Evolutionary conservation across 2,113 vertebrate species (phyloP).

Genomic region (Panthera tigris): DNA sequence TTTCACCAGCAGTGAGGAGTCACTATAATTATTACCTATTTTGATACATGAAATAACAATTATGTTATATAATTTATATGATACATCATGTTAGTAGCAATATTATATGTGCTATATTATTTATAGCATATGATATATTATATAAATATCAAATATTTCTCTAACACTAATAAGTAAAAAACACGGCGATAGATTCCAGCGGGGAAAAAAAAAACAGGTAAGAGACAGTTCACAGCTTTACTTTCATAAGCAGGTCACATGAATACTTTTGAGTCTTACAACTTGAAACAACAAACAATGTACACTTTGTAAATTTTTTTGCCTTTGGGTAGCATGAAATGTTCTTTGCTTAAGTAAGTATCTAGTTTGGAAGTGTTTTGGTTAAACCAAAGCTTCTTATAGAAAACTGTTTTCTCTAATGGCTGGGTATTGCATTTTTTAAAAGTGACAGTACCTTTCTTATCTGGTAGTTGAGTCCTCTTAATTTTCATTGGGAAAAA

Average conservation of each 20-base stretch:
- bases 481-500: slow-evolving; percentile 77
- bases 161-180: background rate
- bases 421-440: background rate
- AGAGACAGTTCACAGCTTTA: background rate
- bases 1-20: background rate
- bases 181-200: background rate
- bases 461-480: slow-evolving; percentile 64
- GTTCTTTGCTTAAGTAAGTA: background rate
- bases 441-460: slow-evolving; percentile 12
- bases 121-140: background rate
- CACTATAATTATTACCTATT: background rate
- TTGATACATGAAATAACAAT: background rate
- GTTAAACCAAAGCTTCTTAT: slow-evolving; percentile 3
- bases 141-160: background rate
- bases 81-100: background rate
- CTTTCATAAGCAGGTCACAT: background rate
- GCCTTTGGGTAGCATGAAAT: background rate
- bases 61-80: background rate
- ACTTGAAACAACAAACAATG: background rate
- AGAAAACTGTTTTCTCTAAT: background rate
- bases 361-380: background rate
- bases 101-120: background rate
- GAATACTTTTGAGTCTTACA: background rate
- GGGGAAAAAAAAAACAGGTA: background rate
- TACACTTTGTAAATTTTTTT: background rate